Percentiles rank a stretch among this genome's conserved stretches.
Evolutionary conservation across 2,888 invertebrate genomes (phyloP).

Genomic region (Cerastis leucographa): DNA sequence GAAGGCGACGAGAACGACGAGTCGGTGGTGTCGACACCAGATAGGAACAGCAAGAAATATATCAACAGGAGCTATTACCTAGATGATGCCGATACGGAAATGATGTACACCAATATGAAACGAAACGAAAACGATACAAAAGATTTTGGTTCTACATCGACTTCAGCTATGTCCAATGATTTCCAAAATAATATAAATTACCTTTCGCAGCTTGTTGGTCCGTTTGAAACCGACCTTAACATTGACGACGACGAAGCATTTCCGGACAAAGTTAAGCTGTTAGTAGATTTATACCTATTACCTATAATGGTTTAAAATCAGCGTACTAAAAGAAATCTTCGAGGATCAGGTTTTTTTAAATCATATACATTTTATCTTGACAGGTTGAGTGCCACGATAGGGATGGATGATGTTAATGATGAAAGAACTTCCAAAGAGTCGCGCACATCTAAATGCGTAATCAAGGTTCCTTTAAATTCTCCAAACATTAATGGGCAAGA

Average conservation of each 20-base stretch:
- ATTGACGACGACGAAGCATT: conserved; percentile 39
- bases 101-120: conserved; percentile 77
- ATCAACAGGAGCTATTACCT: conserved; percentile 80
- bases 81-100: conserved; percentile 82
- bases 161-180: conserved; percentile 75
- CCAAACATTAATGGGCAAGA: conserved; percentile 52
- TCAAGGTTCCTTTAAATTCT: conserved; percentile 67
- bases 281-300: conserved; percentile 28
- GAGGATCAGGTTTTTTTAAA: not conserved
- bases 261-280: conserved; percentile 50
- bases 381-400: conserved; percentile 30
- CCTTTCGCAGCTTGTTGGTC: conserved; percentile 68
- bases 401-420: conserved; percentile 28
- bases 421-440: conserved; percentile 26
- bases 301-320: not conserved
- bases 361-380: not conserved
- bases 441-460: conserved; percentile 46
- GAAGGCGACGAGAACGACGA: conserved; percentile 65
- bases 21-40: conserved; percentile 56
- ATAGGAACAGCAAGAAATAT: conserved; percentile 73
- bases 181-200: conserved; percentile 70
- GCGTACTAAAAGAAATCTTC: not conserved
- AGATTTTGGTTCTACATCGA: conserved; percentile 69
- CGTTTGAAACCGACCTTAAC: conserved; percentile 66
- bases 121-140: conserved; percentile 66